Conservation (phyloP, 2,113 vertebrate species). For the Callionymus lyra region DNA sequence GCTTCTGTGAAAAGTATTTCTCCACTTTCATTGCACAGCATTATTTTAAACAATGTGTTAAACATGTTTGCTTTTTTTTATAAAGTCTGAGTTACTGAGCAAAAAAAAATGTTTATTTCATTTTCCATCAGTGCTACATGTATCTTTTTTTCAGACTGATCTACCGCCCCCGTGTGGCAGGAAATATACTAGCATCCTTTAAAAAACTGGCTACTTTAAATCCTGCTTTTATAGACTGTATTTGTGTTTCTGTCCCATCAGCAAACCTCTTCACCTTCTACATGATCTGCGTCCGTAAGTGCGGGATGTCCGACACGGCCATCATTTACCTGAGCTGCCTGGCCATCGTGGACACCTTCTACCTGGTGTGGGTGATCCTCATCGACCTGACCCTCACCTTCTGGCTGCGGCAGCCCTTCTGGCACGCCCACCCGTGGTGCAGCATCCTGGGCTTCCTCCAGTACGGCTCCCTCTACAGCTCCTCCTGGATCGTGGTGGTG, state of each 20-base stretch:
- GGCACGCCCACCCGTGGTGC: conserved; percentile 66
- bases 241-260: conserved; percentile 19
- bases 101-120: too few relatives aligned
- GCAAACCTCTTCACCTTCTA: conserved; percentile 72
- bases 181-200: too few relatives aligned
- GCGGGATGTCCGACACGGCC: conserved; percentile 65
- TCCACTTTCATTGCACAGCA: too few relatives aligned
- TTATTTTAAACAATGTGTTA: too few relatives aligned
- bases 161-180: neutral
- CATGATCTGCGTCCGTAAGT: conserved; percentile 65
- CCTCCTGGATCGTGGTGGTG: conserved; percentile 68
- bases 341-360: conserved; percentile 60
- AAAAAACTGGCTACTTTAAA: too few relatives aligned
- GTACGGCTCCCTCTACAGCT: conserved; percentile 63
- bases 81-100: too few relatives aligned
- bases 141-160: neutral
- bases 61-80: too few relatives aligned
- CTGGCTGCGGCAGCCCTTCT: conserved; percentile 62
- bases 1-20: too few relatives aligned
- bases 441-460: conserved; percentile 59
- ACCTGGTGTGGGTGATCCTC: conserved; percentile 69
- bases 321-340: conserved; percentile 63
- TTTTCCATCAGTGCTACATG: too few relatives aligned
- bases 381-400: conserved; percentile 67
- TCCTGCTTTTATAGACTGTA: neutral